Evolutionary conservation across 2,797 vertebrate genomes (phyloP), one percentile per base, ranked within the genome.

Genomic region (Sebastiscus albofasciatus): DNA sequence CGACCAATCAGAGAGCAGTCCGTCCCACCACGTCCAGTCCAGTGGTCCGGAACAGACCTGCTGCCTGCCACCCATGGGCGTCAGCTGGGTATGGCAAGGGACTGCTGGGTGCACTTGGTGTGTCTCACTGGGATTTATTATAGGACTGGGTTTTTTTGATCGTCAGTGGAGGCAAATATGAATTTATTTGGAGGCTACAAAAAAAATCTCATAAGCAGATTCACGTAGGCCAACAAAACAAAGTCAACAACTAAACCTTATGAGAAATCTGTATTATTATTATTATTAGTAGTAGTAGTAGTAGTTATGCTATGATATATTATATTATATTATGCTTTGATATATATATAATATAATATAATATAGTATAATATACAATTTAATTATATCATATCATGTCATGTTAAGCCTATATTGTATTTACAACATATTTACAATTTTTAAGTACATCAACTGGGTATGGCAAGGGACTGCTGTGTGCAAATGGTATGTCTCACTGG

Each of bases 1-100:
- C 79, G 56, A 82, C 94, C 94, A 95, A 95, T 95, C 90, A 89
- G 82, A 78, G 77, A 72, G 72, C 62, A 93, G 85, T 92, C 80
- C 74, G 75, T 78, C 72, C 87, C 6, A 39, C 39, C 39, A 39
- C 36, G 13, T 39, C 77, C 73, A 42, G 70, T 61, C 77, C 76
- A 71, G 54, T 20, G 79, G 83, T 65, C 81, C 62, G 81, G 88
- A 90, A 69, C 84, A 77, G 86, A 73, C 83, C 88, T 70, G 92
- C 90, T 92, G 88, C 90, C 92, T 70, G 92, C 90, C 93, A 89
- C 90, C 92, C 87, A 92, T 49, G 84, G 89, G 90, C 71, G 85
- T 81, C 87, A 74, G 42, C 14, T 11, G 90, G 85, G 76, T 83
- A 93, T 75, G 75, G 64, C 91, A 92, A 9, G 72, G 72, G 59